Evolutionary conservation across 2,888 invertebrate genomes (phyloP).

Genomic region (Leptothorax acervorum): DNA sequence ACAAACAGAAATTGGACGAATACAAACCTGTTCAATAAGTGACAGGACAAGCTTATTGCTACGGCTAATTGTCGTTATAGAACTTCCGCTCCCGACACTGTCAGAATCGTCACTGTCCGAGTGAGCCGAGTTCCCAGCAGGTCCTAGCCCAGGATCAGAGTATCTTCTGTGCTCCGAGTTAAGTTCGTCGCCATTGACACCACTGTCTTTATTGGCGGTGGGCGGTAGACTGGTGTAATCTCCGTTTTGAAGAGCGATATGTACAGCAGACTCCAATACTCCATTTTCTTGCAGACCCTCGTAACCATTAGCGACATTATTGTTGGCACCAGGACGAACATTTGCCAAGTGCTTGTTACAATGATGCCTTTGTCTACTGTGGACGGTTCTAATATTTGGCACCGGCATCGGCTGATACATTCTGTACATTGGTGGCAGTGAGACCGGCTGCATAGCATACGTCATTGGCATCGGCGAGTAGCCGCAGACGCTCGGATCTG

Average conservation of each 20-base stretch:
- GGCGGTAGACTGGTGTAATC: constrained; percentile 91
- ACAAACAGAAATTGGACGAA: background rate
- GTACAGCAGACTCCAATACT: constrained; percentile 70
- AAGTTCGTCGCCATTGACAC: constrained; percentile 85
- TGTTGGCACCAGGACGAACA: constrained; percentile 44
- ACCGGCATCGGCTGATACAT: constrained; percentile 86
- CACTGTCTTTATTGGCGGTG: constrained; percentile 88
- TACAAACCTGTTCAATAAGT: constrained; percentile 90
- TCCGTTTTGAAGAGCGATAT: constrained; percentile 80
- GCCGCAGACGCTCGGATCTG: constrained; percentile 85
- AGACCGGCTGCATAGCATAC: constrained; percentile 88
- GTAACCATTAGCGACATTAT: constrained; percentile 76
- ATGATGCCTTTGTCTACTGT: constrained; percentile 72
- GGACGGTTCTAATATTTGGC: constrained; percentile 76
- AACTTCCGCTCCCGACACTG: constrained; percentile 84
- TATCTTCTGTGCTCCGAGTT: constrained; percentile 88
- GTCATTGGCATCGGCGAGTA: constrained; percentile 85
- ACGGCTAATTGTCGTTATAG: constrained; percentile 87
- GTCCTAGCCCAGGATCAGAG: constrained; percentile 90
- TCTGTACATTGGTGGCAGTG: constrained; percentile 88
- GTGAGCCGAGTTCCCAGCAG: constrained; percentile 85
- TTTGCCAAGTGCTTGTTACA: constrained; percentile 67
- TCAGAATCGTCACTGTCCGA: constrained; percentile 87
- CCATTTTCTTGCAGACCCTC: constrained; percentile 80
- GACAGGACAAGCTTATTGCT: constrained; percentile 88